Base-by-base conservation (phyloP, 2,113 vertebrate genomes). In the Paradisaea rubra region DNA sequence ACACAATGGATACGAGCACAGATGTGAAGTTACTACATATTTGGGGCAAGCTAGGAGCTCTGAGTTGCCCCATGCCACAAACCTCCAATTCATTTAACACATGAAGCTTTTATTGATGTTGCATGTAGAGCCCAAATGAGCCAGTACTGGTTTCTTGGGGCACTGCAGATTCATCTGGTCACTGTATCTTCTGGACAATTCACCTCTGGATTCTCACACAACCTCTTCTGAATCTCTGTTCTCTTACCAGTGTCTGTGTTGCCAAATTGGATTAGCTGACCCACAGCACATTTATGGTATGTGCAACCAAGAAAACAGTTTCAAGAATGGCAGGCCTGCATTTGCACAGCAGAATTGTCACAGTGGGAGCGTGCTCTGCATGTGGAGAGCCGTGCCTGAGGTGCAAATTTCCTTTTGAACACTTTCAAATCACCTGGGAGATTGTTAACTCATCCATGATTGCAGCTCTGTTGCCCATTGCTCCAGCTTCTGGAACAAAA, bases 281-380 rank as follows among this genome's bases (percentile, higher is more conserved):
- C 61, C 42, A 22, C 0, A 2, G 37, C 5, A 5, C 25, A 42
- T 54, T 44, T 44, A 56, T 2, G 6, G 73, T 20, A 69, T 0
- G 1, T 0, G 1, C 24, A 73, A 22, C 54, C 20, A 7, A 50
- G 57, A 53, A 88, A 91, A 71, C n/a, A 53, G 59, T 68, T 91
- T 50, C 11, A 19, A 64, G 79, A 47, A 18, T 53, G 42, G 50
- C 74, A 86, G 63, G 21, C 21, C 39, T 88, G 23, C 42, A 60
- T 41, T 52, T 37, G 37, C 37, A 11, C 45, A 61, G 45, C n/a
- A 73, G 50, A 84, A 88, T 3, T 45, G 57, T 31, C 63, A 33
- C 19, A 4, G 41, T 6, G 18, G 63, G 41, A 88, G 9, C 47
- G 61, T 2, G 15, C 20, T 7, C 1, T 76, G 65, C 50, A n/a